phyloP scores from a whole-genome alignment of 1,140 invertebrate genomes.

The Littorina saxatilis region DNA sequence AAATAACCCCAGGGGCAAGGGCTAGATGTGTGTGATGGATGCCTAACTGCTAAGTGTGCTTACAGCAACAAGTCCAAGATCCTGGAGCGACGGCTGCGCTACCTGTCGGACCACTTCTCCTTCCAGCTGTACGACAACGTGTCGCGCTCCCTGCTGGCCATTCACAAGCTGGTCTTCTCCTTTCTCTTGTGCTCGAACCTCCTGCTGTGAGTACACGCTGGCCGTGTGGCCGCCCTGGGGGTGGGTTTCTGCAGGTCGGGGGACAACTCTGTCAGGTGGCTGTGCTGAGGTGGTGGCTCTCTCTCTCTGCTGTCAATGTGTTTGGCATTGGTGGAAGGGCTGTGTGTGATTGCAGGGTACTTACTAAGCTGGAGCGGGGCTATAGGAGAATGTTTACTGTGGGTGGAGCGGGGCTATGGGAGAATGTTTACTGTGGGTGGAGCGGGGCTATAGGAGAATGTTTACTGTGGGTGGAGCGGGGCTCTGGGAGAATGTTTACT shows the following conservation, averaged over 20 bases:
- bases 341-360: no score
- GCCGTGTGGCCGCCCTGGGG: background rate
- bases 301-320: background rate
- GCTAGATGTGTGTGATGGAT: background rate
- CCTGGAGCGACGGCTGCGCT: slow-evolving; percentile 73
- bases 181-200: slow-evolving; percentile 74
- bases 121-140: slow-evolving; percentile 76
- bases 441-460: no score
- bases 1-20: no score
- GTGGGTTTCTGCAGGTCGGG: background rate
- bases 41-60: slow-evolving; percentile 21
- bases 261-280: no score
- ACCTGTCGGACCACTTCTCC: slow-evolving; percentile 75
- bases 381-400: no score
- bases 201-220: slow-evolving; percentile 66
- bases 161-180: slow-evolving; percentile 75
- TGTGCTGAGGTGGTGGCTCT: no score
- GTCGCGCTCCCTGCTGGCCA: slow-evolving; percentile 74
- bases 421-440: no score
- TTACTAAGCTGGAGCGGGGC: no score
- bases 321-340: no score
- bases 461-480: no score
- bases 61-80: slow-evolving; percentile 79
- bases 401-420: background rate
- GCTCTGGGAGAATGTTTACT: no score